Evolutionary conservation across 30 jellyfish, hydroid and myxozoan species (phyloP).

Genomic region (Chironex yamaguchii): DNA sequence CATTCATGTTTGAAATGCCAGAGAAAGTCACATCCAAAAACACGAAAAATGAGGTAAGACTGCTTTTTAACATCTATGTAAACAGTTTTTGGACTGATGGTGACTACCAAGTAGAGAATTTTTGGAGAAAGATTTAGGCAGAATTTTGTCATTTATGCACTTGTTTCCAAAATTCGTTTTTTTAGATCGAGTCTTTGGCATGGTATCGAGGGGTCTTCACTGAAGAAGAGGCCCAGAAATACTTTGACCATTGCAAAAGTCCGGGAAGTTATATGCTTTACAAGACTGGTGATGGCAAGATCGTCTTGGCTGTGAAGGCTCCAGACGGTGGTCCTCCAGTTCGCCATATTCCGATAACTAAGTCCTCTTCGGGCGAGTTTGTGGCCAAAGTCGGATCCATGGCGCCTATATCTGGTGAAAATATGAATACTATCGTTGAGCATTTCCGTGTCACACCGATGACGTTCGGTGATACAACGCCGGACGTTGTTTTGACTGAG

Average conservation of each 20-base stretch:
- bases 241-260: slow-evolving; percentile 34
- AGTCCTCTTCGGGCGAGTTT: slow-evolving; percentile 68
- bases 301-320: slow-evolving; percentile 69
- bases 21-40: neutral
- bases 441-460: slow-evolving; percentile 77
- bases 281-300: slow-evolving; percentile 31
- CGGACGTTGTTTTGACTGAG: slow-evolving; percentile 77
- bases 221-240: slow-evolving; percentile 53
- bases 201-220: slow-evolving; percentile 79
- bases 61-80: neutral
- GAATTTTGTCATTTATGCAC: no score
- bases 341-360: slow-evolving; percentile 51
- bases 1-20: neutral
- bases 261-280: slow-evolving; percentile 75
- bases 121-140: neutral
- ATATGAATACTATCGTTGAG: slow-evolving; percentile 65
- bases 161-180: no score
- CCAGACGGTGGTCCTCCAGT: slow-evolving; percentile 69
- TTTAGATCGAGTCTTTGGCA: slow-evolving; percentile 54
- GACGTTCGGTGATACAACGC: slow-evolving; percentile 62
- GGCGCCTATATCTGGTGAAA: slow-evolving; percentile 68
- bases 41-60: neutral
- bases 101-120: neutral
- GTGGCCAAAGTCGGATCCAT: slow-evolving; percentile 72
- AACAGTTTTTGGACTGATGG: neutral